Conservation (phyloP, 2,797 vertebrate genomes). For the Clarias platycephalus region DNA sequence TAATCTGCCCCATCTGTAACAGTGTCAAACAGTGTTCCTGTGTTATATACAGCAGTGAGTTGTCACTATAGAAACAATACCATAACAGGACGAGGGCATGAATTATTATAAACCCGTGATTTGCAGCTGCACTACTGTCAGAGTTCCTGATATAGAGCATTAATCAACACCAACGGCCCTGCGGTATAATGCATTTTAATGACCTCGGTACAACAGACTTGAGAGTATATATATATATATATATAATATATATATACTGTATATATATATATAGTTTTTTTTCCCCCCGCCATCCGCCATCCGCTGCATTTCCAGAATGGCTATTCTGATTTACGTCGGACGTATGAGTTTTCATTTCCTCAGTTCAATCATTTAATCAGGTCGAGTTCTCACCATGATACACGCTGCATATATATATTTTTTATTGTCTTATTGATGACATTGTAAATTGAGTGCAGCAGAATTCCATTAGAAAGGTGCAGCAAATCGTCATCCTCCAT, state of each 20-base stretch:
- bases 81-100: neutral
- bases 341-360: neutral
- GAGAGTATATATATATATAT: too few species aligned
- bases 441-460: conserved; percentile 43
- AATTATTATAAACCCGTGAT: neutral
- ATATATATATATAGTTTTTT: too few species aligned
- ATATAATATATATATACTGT: too few species aligned
- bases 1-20: too few species aligned
- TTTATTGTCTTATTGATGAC: conserved; percentile 11
- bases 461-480: conserved; percentile 44
- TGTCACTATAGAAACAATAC: neutral
- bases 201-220: neutral
- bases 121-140: neutral
- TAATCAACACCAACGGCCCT: neutral
- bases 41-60: neutral
- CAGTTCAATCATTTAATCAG: conserved; percentile 22
- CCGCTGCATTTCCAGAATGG: neutral
- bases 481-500: conserved; percentile 26
- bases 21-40: too few species aligned
- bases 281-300: too few species aligned
- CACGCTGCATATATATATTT: too few species aligned
- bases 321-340: neutral
- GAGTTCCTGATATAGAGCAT: neutral
- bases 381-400: neutral
- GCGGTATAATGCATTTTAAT: neutral